phyloP scores from a whole-genome alignment of 2,888 invertebrate genomes.

The Hesperia comma region DNA sequence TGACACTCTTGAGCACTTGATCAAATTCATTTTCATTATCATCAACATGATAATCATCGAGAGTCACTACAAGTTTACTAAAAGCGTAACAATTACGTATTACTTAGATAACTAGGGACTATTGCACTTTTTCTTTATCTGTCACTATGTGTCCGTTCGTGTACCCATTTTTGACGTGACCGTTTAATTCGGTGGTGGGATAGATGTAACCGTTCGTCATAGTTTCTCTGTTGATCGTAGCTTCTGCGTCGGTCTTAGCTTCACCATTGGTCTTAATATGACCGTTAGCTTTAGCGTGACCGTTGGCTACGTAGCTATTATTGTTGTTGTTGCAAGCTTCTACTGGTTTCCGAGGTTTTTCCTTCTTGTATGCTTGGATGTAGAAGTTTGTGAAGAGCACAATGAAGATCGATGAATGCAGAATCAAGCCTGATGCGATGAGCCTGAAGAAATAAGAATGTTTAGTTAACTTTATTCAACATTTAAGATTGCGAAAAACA shows the following conservation, averaged over 20 bases:
- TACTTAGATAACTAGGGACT: constrained; percentile 44
- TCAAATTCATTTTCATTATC: constrained; percentile 18
- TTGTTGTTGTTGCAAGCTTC: constrained; percentile 58
- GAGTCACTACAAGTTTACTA: constrained; percentile 31
- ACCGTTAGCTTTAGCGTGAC: constrained; percentile 48
- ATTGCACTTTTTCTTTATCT: constrained; percentile 72
- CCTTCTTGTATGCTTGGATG: constrained; percentile 88
- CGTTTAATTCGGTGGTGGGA: constrained; percentile 44
- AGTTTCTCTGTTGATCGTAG: constrained; percentile 39
- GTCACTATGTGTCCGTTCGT: constrained; percentile 56
- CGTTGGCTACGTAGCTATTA: constrained; percentile 48
- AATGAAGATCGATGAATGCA: constrained; percentile 95
- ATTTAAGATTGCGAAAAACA: no score
- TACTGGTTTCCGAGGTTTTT: constrained; percentile 47
- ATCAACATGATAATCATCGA: constrained; percentile 10
- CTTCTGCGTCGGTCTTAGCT: constrained; percentile 48
- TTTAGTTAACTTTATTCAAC: neutral
- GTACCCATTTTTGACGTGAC: constrained; percentile 55
- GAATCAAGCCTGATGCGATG: constrained; percentile 88
- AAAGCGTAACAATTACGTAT: constrained; percentile 36
- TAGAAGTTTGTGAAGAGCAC: constrained; percentile 96
- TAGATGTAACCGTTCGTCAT: constrained; percentile 39
- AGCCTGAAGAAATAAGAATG: constrained; percentile 64
- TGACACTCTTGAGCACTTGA: neutral
- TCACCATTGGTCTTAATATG: constrained; percentile 48